Base-by-base conservation (phyloP, 2,113 vertebrate genomes). In the Nothobranchius furzeri region DNA sequence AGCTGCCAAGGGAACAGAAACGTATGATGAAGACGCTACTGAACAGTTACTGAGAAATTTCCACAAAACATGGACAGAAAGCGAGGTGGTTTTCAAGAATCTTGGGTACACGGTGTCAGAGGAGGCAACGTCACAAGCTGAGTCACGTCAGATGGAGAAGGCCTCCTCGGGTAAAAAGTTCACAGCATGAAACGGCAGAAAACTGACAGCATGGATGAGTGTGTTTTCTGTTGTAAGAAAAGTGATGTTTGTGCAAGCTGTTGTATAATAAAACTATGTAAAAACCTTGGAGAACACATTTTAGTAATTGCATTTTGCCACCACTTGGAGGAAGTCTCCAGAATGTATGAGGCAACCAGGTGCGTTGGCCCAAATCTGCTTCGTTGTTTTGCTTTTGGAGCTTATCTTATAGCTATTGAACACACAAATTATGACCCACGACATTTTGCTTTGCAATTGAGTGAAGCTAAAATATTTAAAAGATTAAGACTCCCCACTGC, bases 51-150 rank as follows among this genome's bases (percentile, higher is more conserved):
- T 94, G 63, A 92, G 87, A 72, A 94, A 95, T 83, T 95, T 97
- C 79, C 93, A 94, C 54, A 85, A 95, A 73, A 93, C 93, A 0
- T 95, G 94, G 94, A 91, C 93, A 24, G 95, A 95, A 78, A 95
- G 93, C 37, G 94, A 94, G 81, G 89, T 87, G 3, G 90, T 95
- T 60, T 95, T 95, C 86, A 85, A 93, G 82, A 94, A 86, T 70
- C 86, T 95, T 7, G 93, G 93, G 54, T 95, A 91, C 84, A 88
- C 80, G 1, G 75, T 92, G 35, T 92, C 94, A 35, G 93, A 93
- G 68, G 88, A 93, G 80, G 73, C 77, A 5, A 89, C 84, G 11
- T 89, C 91, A 57, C 91, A 90, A 78, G 82, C 79, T 13, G 71
- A 88, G 62, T 89, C 91, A 59, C 91, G 91, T 45, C 91, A 94